phyloP scores from a whole-genome alignment of 2,113 vertebrate genomes.

The Aramus guarauna region DNA sequence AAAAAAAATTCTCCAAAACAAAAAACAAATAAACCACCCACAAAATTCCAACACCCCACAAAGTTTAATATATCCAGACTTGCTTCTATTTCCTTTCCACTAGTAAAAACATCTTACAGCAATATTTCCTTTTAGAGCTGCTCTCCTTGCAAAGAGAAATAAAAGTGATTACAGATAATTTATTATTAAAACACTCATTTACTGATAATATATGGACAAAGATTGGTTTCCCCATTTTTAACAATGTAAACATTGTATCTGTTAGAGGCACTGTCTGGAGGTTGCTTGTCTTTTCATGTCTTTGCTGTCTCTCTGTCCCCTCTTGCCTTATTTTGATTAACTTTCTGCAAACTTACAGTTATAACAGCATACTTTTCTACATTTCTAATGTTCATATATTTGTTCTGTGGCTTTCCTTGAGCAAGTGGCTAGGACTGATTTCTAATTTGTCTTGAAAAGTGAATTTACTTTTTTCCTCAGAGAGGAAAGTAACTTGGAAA shows the following conservation, averaged over 20 bases:
- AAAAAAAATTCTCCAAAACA: background rate
- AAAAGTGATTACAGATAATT: background rate
- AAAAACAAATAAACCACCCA: background rate
- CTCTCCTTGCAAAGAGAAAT: background rate
- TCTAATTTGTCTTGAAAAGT: background rate
- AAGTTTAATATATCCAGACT: background rate
- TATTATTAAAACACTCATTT: conserved; percentile 19
- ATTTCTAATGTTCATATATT: background rate
- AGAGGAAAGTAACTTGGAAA: background rate
- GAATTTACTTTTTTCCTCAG: background rate
- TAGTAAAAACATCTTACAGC: background rate
- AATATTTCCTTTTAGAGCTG: background rate
- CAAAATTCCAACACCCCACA: background rate
- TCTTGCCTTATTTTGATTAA: background rate
- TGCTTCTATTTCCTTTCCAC: background rate
- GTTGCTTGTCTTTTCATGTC: background rate
- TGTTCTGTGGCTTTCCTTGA: background rate
- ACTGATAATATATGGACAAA: background rate
- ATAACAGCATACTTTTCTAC: background rate
- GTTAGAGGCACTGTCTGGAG: background rate
- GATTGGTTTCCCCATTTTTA: background rate
- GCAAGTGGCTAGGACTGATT: background rate
- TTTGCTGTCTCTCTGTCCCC: background rate
- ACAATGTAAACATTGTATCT: background rate
- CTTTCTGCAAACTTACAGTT: background rate